Evolutionary conservation across 1,140 invertebrate species (phyloP), one percentile per base, ranked within the genome.

Genomic region (Frieseomelitta varia): DNA sequence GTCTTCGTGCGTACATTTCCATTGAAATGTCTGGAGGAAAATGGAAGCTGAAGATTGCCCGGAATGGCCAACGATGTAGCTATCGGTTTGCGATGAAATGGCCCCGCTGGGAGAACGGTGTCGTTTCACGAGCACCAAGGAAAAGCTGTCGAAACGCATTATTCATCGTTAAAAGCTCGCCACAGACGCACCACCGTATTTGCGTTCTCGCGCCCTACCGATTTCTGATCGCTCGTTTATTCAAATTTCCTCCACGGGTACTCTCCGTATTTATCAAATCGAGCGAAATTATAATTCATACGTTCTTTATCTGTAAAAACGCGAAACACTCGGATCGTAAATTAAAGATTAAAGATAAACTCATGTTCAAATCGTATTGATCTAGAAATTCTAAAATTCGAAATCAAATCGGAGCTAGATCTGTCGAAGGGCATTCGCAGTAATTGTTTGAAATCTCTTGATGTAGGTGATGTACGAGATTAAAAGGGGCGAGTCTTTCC

Each of bases 91-190:
- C 73, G 19, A 27, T 61, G 34, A 65, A 58, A 76, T 39, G 30
- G 34, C n/a, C 34, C 12, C 21, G 10, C 51, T 39, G 27, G 56
- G 65, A 83, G 78, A 27, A 27, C 14, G 53, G 76, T 83, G 79
- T 78, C 84, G 73, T 78, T 90, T 84, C 81, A 88, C 68, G 56
- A 78, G 76, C 63, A 67, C n/a, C 55, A 61, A 61, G 61, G 47
- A 61, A 75, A 85, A 88, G 77, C 27, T 74, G 68, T 83, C 63
- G 69, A 77, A 69, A 81, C 76, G 58, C 73, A 68, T 82, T 78
- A 76, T 90, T 90, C 67, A 58, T 78, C 53, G 79, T 73, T 79
- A 80, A 80, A 87, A 84, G 76, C 85, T 58, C 34, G 30, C 47
- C 53, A 27, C 17, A 30, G 11, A 2, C 51, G 27, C 4, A n/a